Percentiles rank a stretch among this genome's conserved stretches.
phyloP scores from a whole-genome alignment of 2,113 vertebrate species.

The Megaptera novaeangliae region DNA sequence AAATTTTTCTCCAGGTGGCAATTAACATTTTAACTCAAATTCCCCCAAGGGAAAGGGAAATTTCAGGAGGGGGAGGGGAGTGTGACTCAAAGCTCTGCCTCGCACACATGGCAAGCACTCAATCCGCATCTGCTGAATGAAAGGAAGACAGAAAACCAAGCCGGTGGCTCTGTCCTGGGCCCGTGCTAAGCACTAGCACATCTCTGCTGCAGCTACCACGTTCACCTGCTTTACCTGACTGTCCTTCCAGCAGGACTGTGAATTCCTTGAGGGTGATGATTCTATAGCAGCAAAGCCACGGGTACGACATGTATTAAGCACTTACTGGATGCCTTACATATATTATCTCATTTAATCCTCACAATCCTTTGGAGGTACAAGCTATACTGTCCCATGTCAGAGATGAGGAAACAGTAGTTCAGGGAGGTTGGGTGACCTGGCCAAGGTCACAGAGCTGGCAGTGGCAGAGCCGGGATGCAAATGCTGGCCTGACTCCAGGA shows the following conservation, averaged over 20 bases:
- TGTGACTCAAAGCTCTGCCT: not conserved
- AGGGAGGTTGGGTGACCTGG: not conserved
- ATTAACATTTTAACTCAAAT: slow-evolving; percentile 60
- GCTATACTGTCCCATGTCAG: not conserved
- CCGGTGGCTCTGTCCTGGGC: not conserved
- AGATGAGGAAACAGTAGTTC: not conserved
- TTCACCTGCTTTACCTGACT: not conserved
- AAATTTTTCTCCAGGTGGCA: slow-evolving; percentile 51
- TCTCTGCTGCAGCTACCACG: not conserved
- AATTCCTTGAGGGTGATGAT: not conserved
- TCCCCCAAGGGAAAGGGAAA: slow-evolving; percentile 10
- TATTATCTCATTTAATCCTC: slow-evolving; percentile 1
- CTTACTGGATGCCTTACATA: not conserved
- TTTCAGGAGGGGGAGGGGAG: not conserved
- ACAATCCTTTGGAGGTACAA: not conserved
- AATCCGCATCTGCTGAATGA: not conserved
- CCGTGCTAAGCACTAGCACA: not conserved
- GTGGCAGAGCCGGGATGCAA: not conserved
- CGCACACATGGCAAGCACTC: not conserved
- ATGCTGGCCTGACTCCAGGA: not conserved
- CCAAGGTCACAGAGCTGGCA: not conserved
- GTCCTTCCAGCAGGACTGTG: not conserved
- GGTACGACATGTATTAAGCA: not conserved
- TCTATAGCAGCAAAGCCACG: not conserved
- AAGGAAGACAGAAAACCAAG: not conserved